Conservation (phyloP, 1,140 invertebrate species). For the Drosophila triauraria region DNA sequence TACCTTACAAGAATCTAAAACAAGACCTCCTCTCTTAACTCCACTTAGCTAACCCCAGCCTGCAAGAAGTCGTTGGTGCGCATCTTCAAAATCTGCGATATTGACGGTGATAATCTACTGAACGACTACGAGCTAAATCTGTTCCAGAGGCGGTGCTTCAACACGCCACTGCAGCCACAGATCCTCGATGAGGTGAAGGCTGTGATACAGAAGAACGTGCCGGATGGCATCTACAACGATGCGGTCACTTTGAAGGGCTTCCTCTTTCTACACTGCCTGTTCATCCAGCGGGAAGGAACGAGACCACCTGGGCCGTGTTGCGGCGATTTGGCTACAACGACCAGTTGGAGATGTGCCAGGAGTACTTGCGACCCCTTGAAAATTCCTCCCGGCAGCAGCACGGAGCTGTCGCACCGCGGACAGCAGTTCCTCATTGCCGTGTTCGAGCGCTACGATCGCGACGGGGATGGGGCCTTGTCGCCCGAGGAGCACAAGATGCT, state of each 20-base stretch:
- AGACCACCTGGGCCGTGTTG: conserved; percentile 99
- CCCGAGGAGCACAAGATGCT: conserved; percentile 95
- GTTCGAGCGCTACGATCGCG: conserved; percentile 97
- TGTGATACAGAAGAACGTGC: conserved; percentile 95
- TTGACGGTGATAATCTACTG: conserved; percentile 97
- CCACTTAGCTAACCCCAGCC: conserved; percentile 92
- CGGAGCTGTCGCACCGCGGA: conserved; percentile 96
- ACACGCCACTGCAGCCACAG: conserved; percentile 97
- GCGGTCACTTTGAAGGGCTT: conserved; percentile 98
- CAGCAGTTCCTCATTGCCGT: conserved; percentile 95
- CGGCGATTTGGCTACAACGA: conserved; percentile 99
- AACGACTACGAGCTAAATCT: conserved; percentile 98
- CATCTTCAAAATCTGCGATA: conserved; percentile 99
- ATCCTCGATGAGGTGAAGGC: conserved; percentile 98
- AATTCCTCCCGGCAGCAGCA: conserved; percentile 93
- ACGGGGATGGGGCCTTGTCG: conserved; percentile 96
- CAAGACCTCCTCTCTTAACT: conserved; percentile 61
- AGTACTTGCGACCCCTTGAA: conserved; percentile 96
- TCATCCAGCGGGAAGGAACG: conserved; percentile 98
- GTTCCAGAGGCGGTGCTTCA: conserved; percentile 98
- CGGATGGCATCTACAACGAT: conserved; percentile 95
- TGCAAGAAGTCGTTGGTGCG: conserved; percentile 97
- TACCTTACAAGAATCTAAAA: too few relatives aligned
- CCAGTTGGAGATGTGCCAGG: conserved; percentile 94
- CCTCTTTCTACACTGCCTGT: conserved; percentile 97